Base-by-base conservation (phyloP, 2,113 vertebrate species). In the Aspidoscelis tigris region DNA sequence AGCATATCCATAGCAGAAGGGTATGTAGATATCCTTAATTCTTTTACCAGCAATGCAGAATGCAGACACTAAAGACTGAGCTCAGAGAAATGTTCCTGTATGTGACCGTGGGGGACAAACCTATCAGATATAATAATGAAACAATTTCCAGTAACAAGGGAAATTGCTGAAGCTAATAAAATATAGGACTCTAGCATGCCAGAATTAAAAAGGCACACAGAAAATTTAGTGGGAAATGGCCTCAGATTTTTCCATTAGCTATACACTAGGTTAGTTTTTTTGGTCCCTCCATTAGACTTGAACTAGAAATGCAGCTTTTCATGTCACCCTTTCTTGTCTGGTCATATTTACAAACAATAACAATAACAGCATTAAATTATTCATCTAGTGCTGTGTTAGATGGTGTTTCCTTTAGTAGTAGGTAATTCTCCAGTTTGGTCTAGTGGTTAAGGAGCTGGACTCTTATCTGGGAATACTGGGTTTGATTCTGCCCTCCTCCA, bases 91-190 rank as follows among this genome's bases (percentile, higher is more conserved):
- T 80, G 14, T 85, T 84, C 50, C 66, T 84, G 70, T 33, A n/a
- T 44, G 1, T 77, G 77, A 50, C 43, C 68, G 69, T 88, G 43
- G 74, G 43, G 68, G 73, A 78, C 84, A 92, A 87, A 88, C 84
- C 73, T 55, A 7, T 69, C 44, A 75, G 76, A 90, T 88, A 87
- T 74, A 69, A 80, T 80, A 87, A 86, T 2, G 78, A 86, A 12
- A 24, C 55, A 84, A 18, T 84, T 90, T 55, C 39, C 68, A 89
- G 47, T 61, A 91, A 80, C 3, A 2, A 78, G 68, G 68, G 76
- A 91, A 92, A 88, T 88, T 64, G 47, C 55, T 80, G 44, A 80
- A 88, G 66, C n/a, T 71, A 86, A 76, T 65, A 66, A 2, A 80
- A 74, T 11, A 65, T 20, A 73, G 85, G 22, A 64, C 73, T 81